These are phyloP conservation scores for Callimorpha dominula DNA, from an alignment of 2,888 invertebrate species.

Conservation along the genomic window DNA sequence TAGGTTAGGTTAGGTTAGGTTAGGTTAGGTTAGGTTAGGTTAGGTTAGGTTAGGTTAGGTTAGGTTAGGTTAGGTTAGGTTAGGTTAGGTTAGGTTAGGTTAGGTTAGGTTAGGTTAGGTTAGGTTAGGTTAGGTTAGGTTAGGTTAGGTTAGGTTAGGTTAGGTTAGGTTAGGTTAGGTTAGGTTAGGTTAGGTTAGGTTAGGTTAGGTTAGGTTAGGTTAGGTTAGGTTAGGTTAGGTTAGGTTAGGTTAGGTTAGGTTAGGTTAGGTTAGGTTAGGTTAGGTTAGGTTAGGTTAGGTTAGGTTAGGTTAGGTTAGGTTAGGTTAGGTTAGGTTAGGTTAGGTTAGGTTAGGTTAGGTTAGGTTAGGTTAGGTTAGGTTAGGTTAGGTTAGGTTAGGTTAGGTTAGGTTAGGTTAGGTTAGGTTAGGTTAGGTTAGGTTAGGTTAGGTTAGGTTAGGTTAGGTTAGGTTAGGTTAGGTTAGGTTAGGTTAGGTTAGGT, in stretches of 20 bases:
- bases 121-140: conserved; percentile 13
- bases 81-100: conserved; percentile 13
- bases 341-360: conserved; percentile 18
- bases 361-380: conserved; percentile 13
- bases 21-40: conserved; percentile 13
- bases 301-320: conserved; percentile 18
- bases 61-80: conserved; percentile 13
- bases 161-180: conserved; percentile 13
- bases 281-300: conserved; percentile 18
- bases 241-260: conserved; percentile 18
- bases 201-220: conserved; percentile 18
- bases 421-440: too few species aligned
- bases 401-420: too few species aligned
- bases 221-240: conserved; percentile 18
- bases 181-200: conserved; percentile 18
- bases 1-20: conserved; percentile 13
- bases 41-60: conserved; percentile 13
- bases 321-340: conserved; percentile 18
- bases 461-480: too few species aligned
- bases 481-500: too few species aligned
- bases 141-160: conserved; percentile 13
- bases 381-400: conserved; percentile 2
- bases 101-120: conserved; percentile 12
- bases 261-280: conserved; percentile 18
- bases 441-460: too few species aligned